Evolutionary conservation across 2,888 invertebrate genomes (phyloP).

Genomic region (Catonia carolina): DNA sequence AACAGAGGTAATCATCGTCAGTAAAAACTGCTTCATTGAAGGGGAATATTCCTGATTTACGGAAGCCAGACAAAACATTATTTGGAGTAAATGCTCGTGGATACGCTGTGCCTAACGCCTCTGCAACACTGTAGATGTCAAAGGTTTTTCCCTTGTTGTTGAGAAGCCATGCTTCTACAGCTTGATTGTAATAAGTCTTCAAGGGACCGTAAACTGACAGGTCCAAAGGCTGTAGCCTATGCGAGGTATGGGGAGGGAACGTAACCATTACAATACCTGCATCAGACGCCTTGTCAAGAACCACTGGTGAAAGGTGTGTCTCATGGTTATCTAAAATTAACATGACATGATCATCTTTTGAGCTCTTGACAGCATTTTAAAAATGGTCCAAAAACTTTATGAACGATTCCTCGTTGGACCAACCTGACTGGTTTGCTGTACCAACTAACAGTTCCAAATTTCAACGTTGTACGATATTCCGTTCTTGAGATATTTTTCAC

Average conservation of each 20-base stretch:
- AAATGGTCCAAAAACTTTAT: conserved; percentile 1
- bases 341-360: conserved; percentile 29
- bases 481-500: too few species aligned
- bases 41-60: conserved; percentile 29
- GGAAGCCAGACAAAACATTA: conserved; percentile 29
- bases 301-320: neutral
- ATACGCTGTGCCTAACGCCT: conserved; percentile 16
- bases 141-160: conserved; percentile 34
- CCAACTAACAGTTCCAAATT: too few species aligned
- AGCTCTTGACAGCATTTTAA: conserved; percentile 33
- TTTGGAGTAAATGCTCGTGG: conserved; percentile 11
- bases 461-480: too few species aligned
- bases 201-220: conserved; percentile 29
- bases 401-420: too few species aligned
- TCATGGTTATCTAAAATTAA: conserved; percentile 27
- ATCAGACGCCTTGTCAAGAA: neutral
- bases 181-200: conserved; percentile 23
- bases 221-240: conserved; percentile 31
- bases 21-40: conserved; percentile 28
- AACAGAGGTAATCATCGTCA: conserved; percentile 26
- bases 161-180: conserved; percentile 25
- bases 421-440: too few species aligned
- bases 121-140: conserved; percentile 24
- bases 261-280: neutral
- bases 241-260: neutral